A percentile compares a stretch with the other conserved stretches of the same genome.
Conservation (phyloP, 2,797 vertebrate species). For the Threskiornis aethiopicus region DNA sequence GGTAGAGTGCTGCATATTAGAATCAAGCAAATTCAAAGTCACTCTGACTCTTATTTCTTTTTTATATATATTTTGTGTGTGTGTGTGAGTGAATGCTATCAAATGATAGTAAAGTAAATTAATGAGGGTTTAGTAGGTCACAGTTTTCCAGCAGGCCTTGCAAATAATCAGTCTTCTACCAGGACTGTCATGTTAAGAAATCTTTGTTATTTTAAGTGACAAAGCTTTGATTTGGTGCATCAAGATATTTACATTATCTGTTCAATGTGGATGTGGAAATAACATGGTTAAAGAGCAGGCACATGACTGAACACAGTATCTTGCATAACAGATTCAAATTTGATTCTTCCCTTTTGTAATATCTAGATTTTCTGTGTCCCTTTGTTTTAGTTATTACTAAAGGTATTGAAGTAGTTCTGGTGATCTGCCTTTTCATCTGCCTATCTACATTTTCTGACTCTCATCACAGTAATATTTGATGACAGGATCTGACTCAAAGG, state of each 20-base stretch:
- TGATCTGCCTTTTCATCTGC: not conserved
- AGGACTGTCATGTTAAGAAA: not conserved
- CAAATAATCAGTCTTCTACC: not conserved
- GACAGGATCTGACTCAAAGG: not conserved
- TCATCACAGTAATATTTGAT: not conserved
- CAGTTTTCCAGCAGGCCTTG: not conserved
- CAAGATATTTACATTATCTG: not conserved
- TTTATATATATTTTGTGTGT: fast-evolving
- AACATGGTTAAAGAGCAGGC: not conserved
- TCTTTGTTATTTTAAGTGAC: not conserved
- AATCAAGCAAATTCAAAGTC: not conserved
- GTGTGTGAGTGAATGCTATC: not conserved
- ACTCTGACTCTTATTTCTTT: not conserved
- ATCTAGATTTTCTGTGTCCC: not conserved
- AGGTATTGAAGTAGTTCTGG: not conserved
- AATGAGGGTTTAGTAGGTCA: not conserved
- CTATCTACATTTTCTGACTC: not conserved
- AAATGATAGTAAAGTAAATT: not conserved
- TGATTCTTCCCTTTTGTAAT: not conserved
- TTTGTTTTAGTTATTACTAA: not conserved
- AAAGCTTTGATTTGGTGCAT: not conserved
- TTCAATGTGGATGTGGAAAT: not conserved
- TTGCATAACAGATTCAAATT: not conserved
- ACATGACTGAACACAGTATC: not conserved
- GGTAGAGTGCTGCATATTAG: not conserved